These are phyloP conservation scores for Rhabdornis inornatus DNA, from an alignment of 2,113 vertebrate species.

Conservation along the genomic window DNA sequence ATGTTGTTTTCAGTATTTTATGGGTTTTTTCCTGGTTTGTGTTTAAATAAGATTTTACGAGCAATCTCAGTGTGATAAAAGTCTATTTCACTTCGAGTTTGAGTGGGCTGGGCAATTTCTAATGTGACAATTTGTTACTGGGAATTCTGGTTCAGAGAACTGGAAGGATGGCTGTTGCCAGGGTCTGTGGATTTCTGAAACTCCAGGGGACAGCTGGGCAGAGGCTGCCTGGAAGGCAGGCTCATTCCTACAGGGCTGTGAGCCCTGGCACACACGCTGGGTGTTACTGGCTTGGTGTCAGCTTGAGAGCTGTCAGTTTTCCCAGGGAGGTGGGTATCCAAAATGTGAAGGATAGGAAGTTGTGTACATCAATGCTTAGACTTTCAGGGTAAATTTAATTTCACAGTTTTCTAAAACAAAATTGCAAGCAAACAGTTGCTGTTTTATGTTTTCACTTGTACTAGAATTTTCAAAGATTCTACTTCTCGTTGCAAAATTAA, in stretches of 20 bases:
- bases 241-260: not conserved
- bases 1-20: not conserved
- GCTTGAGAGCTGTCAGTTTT: not conserved
- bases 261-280: accelerated
- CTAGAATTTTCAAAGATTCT: not conserved
- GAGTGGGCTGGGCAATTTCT: not conserved
- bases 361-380: not conserved
- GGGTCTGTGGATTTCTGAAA: not conserved
- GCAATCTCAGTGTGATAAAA: not conserved
- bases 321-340: not conserved
- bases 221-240: not conserved
- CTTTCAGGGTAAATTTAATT: not conserved
- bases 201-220: accelerated
- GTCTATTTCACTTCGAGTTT: not conserved
- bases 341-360: not conserved
- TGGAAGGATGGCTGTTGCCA: not conserved
- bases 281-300: not conserved
- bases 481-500: not conserved
- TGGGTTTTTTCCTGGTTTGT: not conserved
- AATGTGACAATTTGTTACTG: not conserved
- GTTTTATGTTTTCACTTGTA: not conserved
- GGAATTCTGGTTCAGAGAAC: not conserved
- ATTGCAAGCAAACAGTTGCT: not conserved
- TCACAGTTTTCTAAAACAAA: not conserved
- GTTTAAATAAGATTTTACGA: not conserved